Conservation (phyloP, 2,113 vertebrate genomes). For the Notarius lentiginosus region DNA sequence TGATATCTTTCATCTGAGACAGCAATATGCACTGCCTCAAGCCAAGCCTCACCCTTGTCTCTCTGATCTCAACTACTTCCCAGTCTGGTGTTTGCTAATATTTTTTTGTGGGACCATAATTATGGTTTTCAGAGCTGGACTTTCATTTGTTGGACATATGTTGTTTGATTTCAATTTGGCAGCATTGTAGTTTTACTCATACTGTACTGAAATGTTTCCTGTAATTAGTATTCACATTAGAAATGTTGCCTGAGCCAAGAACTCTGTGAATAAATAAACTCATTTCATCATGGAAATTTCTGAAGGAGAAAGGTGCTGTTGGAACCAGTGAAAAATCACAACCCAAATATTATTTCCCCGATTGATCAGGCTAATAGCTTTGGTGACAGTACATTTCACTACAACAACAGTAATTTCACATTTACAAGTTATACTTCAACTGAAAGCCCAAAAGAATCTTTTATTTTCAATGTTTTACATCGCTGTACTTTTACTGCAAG, state of each 20-base stretch:
- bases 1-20: slow-evolving; percentile 21
- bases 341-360: slow-evolving; percentile 49
- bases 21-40: slow-evolving; percentile 7
- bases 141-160: slow-evolving; percentile 17
- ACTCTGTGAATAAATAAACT: slow-evolving; percentile 40
- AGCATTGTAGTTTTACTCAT: slow-evolving; percentile 21
- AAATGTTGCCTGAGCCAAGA: slow-evolving; percentile 35
- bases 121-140: not conserved
- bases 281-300: slow-evolving; percentile 36
- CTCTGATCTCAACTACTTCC: slow-evolving; percentile 7
- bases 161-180: slow-evolving; percentile 34
- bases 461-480: slow-evolving; percentile 32
- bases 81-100: not conserved
- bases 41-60: not conserved
- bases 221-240: slow-evolving; percentile 44
- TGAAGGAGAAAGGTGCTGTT: slow-evolving; percentile 39
- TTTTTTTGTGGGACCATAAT: not conserved
- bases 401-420: slow-evolving; percentile 34
- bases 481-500: not conserved
- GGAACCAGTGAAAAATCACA: slow-evolving; percentile 44
- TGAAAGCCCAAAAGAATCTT: slow-evolving; percentile 11
- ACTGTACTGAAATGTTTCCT: slow-evolving; percentile 39
- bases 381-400: slow-evolving; percentile 50
- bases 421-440: slow-evolving; percentile 49
- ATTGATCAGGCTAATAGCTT: slow-evolving; percentile 50